These are phyloP conservation scores for Agrenia bidenticulata DNA, from an alignment of 2,888 invertebrate species.

Conservation along the genomic window DNA sequence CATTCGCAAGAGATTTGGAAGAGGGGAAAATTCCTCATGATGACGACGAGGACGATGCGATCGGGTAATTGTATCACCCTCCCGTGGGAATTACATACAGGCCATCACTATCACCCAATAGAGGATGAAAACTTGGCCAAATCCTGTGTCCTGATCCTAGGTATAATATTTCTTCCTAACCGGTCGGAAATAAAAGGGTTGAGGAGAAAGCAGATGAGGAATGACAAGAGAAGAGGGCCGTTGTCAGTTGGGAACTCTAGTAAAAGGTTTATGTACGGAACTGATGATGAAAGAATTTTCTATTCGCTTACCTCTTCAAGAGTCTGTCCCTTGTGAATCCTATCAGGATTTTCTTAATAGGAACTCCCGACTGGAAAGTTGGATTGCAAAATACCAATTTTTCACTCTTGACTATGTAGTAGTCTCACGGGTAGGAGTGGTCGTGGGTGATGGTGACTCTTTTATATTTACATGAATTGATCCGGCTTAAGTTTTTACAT, in stretches of 20 bases:
- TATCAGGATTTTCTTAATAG: not conserved
- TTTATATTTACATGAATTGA: slow-evolving; percentile 5
- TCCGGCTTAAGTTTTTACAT: not conserved
- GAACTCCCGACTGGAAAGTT: not conserved
- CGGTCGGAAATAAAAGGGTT: not conserved
- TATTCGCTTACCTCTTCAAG: not conserved
- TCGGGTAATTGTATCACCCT: slow-evolving; percentile 28
- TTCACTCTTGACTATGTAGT: no score
- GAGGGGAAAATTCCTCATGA: not conserved
- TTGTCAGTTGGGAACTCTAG: not conserved
- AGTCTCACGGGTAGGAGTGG: no score
- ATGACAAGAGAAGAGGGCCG: slow-evolving; percentile 5
- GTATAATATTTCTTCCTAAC: not conserved
- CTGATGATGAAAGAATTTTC: slow-evolving; percentile 13
- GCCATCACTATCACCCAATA: slow-evolving; percentile 1
- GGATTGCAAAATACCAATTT: no score
- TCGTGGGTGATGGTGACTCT: no score
- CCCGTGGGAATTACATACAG: slow-evolving; percentile 16
- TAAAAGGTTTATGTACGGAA: slow-evolving; percentile 17
- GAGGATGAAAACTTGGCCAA: no score
- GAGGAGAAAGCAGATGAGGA: not conserved
- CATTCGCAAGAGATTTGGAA: not conserved
- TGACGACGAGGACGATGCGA: slow-evolving; percentile 13
- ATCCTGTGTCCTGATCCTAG: not conserved
- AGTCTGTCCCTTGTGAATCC: not conserved